A percentile compares a stretch with the other conserved stretches of the same genome.
Conservation (phyloP, 2,113 vertebrate genomes). For the Rhegmatorhina hoffmannsi region DNA sequence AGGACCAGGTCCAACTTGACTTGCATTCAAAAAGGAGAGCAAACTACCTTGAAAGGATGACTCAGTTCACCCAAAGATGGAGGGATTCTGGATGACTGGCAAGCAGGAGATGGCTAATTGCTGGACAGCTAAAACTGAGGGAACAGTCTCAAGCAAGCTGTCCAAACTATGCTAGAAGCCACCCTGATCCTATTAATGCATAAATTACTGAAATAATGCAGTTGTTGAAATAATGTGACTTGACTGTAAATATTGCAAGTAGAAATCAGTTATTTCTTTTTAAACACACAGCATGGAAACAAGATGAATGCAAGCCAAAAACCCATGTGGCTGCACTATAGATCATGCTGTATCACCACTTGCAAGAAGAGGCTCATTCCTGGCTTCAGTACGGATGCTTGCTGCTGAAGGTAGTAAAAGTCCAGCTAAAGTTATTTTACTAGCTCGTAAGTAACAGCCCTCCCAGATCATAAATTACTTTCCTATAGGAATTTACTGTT, state of each 20-base stretch:
- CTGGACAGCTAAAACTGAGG: neutral
- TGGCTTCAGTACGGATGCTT: neutral
- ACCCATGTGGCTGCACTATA: neutral
- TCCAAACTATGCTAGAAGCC: neutral
- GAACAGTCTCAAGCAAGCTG: neutral
- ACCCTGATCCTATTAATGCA: neutral
- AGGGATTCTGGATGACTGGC: neutral
- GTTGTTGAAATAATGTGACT: neutral
- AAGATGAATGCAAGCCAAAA: conserved; percentile 22
- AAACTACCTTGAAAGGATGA: neutral
- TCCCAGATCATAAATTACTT: conserved; percentile 41
- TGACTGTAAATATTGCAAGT: neutral
- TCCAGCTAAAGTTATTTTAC: conserved; percentile 51
- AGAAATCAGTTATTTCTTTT: conserved; percentile 2
- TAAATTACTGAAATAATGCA: neutral
- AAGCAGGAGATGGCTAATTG: neutral
- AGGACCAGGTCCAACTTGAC: neutral
- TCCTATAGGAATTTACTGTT: conserved; percentile 23
- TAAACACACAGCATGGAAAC: neutral
- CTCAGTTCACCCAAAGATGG: neutral
- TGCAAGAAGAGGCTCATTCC: neutral
- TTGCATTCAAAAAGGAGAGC: neutral
- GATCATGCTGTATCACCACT: neutral
- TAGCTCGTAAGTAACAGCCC: conserved; percentile 35
- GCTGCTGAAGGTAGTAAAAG: conserved; percentile 39